phyloP scores from a whole-genome alignment of 2,888 invertebrate species.

The Protonemura montana region DNA sequence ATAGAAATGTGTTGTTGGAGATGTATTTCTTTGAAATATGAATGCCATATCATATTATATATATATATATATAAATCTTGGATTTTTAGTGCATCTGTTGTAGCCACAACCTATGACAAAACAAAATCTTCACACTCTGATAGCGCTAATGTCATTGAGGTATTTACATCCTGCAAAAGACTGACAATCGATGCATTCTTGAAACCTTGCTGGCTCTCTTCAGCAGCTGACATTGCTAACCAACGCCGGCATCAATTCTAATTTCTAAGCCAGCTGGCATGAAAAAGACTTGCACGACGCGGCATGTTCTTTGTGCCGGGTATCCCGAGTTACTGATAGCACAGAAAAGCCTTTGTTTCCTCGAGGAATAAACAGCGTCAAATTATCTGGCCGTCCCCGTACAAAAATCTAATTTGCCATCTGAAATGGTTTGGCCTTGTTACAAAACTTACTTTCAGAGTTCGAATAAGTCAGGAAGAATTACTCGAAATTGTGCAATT shows the following conservation, averaged over 20 bases:
- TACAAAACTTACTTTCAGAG: background rate
- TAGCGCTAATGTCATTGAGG: background rate
- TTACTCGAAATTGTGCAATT: background rate
- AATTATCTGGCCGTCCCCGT: too few relatives aligned
- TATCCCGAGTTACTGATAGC: background rate
- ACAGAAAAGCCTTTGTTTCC: background rate
- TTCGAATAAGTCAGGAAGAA: background rate
- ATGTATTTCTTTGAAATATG: background rate
- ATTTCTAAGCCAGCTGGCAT: too few relatives aligned
- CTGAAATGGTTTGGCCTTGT: background rate
- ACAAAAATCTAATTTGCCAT: too few relatives aligned
- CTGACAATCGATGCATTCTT: too few relatives aligned
- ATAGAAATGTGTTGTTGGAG: background rate
- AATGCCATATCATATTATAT: background rate
- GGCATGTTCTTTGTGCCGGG: background rate
- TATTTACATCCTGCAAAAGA: too few relatives aligned
- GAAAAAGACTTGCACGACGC: too few relatives aligned
- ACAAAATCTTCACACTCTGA: background rate
- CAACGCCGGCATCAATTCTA: too few relatives aligned
- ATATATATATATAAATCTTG: too few relatives aligned
- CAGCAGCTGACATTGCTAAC: too few relatives aligned
- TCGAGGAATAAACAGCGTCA: background rate
- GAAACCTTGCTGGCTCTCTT: too few relatives aligned
- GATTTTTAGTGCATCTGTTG: background rate
- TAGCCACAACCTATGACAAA: background rate